Conservation (phyloP, 2,113 vertebrate genomes). For the Gulo gulo region DNA sequence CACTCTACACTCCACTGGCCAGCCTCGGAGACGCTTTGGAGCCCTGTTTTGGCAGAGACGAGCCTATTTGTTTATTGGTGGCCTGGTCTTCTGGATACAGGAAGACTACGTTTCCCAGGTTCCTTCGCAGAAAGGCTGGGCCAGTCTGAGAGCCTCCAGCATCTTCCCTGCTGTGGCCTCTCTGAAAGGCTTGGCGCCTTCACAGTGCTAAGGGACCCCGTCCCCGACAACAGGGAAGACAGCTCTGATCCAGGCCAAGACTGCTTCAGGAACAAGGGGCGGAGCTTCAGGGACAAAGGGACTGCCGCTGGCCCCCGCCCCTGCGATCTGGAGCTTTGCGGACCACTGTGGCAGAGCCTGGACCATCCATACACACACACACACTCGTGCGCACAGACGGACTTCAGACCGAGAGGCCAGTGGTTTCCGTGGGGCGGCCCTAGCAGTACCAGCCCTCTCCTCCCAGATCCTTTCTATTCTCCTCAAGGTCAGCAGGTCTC, state of each 20-base stretch:
- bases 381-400: rapidly evolving
- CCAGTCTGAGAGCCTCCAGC: not conserved
- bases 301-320: too few species aligned
- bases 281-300: not conserved
- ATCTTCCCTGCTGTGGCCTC: not conserved
- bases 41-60: not conserved
- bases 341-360: not conserved
- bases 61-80: not conserved
- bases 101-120: not conserved
- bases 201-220: not conserved
- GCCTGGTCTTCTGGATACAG: not conserved
- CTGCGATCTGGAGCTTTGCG: not conserved
- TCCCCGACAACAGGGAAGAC: not conserved
- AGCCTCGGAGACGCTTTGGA: not conserved
- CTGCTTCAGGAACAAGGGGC: rapidly evolving
- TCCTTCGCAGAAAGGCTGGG: too few species aligned
- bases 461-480: not conserved
- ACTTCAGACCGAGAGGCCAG: not conserved
- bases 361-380: not conserved
- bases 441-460: not conserved
- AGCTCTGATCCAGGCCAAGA: not conserved
- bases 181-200: not conserved
- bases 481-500: not conserved
- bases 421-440: not conserved
- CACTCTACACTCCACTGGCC: rapidly evolving